Percentiles rank a stretch among this genome's conserved stretches.
These are phyloP conservation scores for Alaudala cheleensis DNA, from an alignment of 2,113 vertebrate genomes.

Conservation along the genomic window DNA sequence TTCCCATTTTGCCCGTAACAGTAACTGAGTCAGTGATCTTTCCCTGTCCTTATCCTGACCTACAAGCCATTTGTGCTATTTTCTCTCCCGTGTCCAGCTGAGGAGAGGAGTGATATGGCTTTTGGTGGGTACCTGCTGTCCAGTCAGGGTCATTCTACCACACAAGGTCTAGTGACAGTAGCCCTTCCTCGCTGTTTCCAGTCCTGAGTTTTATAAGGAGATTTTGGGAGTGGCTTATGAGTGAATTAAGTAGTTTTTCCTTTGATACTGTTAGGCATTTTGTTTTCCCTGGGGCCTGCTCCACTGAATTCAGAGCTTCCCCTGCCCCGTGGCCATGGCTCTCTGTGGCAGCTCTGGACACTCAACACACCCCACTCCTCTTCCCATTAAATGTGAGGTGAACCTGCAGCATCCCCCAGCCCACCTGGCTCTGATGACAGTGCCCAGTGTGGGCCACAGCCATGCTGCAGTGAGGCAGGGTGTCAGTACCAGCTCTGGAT, in stretches of 20 bases:
- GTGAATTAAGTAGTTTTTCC: neutral
- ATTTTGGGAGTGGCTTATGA: neutral
- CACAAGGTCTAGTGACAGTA: neutral
- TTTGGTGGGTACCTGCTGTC: neutral
- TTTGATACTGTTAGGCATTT: neutral
- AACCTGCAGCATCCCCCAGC: neutral
- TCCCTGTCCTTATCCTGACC: neutral
- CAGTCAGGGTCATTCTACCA: neutral
- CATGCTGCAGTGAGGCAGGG: neutral
- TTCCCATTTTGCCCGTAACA: neutral
- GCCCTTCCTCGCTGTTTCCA: neutral
- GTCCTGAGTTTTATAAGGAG: neutral
- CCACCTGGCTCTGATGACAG: rapidly evolving
- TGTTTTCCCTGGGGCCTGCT: neutral
- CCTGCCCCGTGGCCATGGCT: neutral
- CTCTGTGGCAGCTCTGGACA: neutral
- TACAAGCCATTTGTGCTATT: neutral
- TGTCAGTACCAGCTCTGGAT: neutral
- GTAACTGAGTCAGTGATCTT: neutral
- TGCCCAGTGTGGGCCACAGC: rapidly evolving
- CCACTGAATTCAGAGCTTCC: neutral
- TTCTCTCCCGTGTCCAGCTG: neutral
- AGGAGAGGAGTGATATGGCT: neutral
- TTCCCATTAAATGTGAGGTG: rapidly evolving
- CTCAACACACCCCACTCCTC: neutral